Evolutionary conservation across 2,888 invertebrate genomes (phyloP).

Genomic region (Ceratothoa steindachneri): DNA sequence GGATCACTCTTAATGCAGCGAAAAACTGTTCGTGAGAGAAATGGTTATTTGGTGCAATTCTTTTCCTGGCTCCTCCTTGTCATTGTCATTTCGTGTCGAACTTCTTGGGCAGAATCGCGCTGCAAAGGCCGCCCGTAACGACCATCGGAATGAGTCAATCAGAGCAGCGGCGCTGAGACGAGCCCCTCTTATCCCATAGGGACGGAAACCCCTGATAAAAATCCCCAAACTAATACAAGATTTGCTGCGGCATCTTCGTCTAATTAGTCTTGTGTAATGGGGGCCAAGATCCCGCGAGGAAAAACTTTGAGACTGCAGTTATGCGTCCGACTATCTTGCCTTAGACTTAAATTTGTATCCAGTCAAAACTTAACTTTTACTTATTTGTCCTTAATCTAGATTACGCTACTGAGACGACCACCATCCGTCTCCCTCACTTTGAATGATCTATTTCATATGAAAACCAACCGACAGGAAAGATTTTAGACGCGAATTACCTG

Average conservation of each 20-base stretch:
- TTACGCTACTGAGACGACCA: too few species aligned
- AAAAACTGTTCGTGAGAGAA: constrained; percentile 10
- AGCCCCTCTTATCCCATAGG: constrained; percentile 11
- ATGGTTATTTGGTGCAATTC: constrained; percentile 3
- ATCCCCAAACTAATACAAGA: constrained; percentile 45
- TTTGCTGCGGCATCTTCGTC: constrained; percentile 33
- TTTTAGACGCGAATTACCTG: too few species aligned
- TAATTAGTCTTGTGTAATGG: constrained; percentile 39
- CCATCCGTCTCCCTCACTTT: too few species aligned
- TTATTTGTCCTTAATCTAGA: too few species aligned
- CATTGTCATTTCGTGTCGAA: background rate
- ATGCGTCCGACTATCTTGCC: background rate
- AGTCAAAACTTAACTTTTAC: background rate
- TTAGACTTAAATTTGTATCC: background rate
- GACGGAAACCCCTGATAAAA: constrained; percentile 27
- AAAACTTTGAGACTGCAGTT: constrained; percentile 23
- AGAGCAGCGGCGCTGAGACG: constrained; percentile 25
- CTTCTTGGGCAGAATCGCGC: background rate
- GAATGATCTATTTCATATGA: too few species aligned
- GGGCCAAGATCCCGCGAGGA: constrained; percentile 20
- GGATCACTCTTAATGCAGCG: constrained; percentile 6
- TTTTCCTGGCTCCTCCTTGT: background rate
- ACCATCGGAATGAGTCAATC: constrained; percentile 44
- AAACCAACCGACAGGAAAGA: too few species aligned
- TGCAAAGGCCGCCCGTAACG: constrained; percentile 30